Evolutionary conservation across 2,888 invertebrate genomes (phyloP).

Genomic region (Linnaemya vulpina): DNA sequence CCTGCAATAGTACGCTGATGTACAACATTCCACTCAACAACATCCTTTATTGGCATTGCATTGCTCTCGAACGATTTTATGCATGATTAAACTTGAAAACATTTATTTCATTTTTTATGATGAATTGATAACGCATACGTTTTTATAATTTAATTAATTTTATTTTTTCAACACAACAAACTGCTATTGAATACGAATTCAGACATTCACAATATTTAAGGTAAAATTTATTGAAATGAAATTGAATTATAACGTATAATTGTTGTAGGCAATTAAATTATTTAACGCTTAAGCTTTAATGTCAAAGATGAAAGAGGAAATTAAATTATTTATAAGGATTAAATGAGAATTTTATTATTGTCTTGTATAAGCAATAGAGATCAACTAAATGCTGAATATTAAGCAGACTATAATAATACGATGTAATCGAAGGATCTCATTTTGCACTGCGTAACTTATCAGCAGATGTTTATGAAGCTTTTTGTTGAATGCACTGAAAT

Average conservation of each 20-base stretch:
- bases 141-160: constrained; percentile 14
- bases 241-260: constrained; percentile 5
- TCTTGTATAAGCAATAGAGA: too few species aligned
- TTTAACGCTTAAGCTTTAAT: background rate
- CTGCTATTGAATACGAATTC: background rate
- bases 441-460: too few species aligned
- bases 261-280: background rate
- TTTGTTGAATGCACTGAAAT: too few species aligned
- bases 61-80: constrained; percentile 47
- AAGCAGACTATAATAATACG: too few species aligned
- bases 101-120: constrained; percentile 24
- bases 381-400: too few species aligned
- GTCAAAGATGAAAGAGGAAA: background rate
- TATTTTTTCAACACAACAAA: background rate
- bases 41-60: constrained; percentile 23
- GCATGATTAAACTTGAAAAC: constrained; percentile 51
- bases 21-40: constrained; percentile 17
- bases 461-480: too few species aligned
- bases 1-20: background rate
- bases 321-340: background rate
- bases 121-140: constrained; percentile 22
- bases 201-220: background rate
- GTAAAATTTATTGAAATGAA: background rate
- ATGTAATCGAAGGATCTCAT: too few species aligned
- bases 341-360: background rate